Base-by-base conservation (phyloP, 2,888 invertebrate species). In the Timandra comae region DNA sequence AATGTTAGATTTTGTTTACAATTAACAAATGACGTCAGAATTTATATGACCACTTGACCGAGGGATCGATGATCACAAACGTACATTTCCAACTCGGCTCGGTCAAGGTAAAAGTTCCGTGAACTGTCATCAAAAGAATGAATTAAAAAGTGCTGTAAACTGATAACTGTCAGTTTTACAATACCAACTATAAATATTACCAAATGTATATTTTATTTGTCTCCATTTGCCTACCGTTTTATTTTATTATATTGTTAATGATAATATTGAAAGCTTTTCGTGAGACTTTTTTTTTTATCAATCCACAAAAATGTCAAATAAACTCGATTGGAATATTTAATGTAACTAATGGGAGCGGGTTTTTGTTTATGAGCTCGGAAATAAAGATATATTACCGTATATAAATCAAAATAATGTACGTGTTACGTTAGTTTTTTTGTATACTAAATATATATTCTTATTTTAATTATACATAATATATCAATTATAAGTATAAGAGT, bases 201-300 rank as follows among this genome's bases (percentile, higher is more conserved):
- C 46, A 41, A 51, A 49, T 52, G 52, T 41, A 39, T 50, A 43
- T 49, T 51, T 52, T 51, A 52, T 46, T 49, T 46, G 44, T 47
- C 35, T 47, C 41, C 41, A 39, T 45, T 45, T 44, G 50, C 50
- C 50, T 51, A 52, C 52, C 44, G 52, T 51, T 47, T 51, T 47
- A 40, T 49, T 51, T 52, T 52, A 52, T 49, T 46, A 33, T 44
- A 36, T 41, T 41, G 43, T 42, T 44, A 47, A 45, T 50, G 53
- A 47, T 41, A 46, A 39, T 11, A 27, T 19, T 8, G 11, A 11
- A 50, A 48, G 48, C 50, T 48, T 50, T 48, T 46, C 43, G 42
- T 49, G 49, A 49, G 40, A 43, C 35, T 27, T 46, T 41, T 46
- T n/a, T n/a, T 40, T 46, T 49, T 44, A 38, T 35, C 41, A 29